Evolutionary conservation across 2,113 vertebrate species (phyloP), one percentile per base, ranked within the genome.

Genomic region (Phylloscopus trochiloides): DNA sequence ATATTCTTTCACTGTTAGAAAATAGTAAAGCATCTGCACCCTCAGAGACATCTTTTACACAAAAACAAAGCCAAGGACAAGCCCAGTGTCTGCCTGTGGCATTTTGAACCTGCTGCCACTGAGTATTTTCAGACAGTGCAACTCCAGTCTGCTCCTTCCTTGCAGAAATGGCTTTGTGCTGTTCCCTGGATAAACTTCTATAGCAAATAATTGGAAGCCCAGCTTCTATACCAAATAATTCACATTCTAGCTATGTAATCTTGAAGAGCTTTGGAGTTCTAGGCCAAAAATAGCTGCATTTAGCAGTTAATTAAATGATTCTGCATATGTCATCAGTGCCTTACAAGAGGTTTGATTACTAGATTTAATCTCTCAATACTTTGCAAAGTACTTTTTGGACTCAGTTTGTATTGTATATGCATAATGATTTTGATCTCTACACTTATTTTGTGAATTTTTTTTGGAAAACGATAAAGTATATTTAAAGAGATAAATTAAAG

Each of bases 291-390:
- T 61, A 93, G 66, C 34, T 87, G 36, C 45, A 63, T 94, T 91
- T 81, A 94, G 80, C 55, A 68, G 70, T 24, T 93, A 58, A 91
- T 92, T 91, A 93, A 92, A 90, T 68, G 59, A 68, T 85, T 86
- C 81, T 70, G 62, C 31, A 68, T 91, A 76, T 80, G 52, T 78
- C 71, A 55, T 78, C 57, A 67, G 32, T 52, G 40, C 48, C 58
- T 92, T 75, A 58, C 50, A 89, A 90, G 63, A 84, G 48, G 55
- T 90, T 94, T 89, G 87, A 88, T 85, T 79, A 57, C 68, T 43
- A 91, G 86, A 61, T 90, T 91, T 94, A 75, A 86, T 90, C 38
- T 84, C 67, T 83, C 14, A 4, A 21, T 90, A 88, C 50, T 72
- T 82, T 79, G n/a, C 38, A 86, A 91, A 79, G 31, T 70, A 45